A percentile compares a stretch with the other conserved stretches of the same genome.
Conservation (phyloP, 2,797 vertebrate species). For the Macrochelys suwanniensis region DNA sequence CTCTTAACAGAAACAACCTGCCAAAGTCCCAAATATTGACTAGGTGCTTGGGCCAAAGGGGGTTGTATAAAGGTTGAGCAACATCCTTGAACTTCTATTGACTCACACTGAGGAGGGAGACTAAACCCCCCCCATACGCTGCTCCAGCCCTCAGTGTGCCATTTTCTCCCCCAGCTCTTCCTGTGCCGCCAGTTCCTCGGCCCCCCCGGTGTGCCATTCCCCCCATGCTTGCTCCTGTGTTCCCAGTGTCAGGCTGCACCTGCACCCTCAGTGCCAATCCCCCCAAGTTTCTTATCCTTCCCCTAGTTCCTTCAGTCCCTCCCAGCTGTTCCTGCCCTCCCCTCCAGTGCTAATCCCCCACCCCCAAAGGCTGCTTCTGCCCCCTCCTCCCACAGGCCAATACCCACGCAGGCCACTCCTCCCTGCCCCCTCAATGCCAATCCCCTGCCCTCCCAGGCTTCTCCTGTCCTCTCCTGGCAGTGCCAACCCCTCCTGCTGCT, state of each 20-base stretch:
- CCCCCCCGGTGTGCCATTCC: no score
- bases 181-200: not conserved
- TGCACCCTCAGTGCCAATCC: no score
- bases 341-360: not conserved
- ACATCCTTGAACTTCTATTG: not conserved
- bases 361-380: not conserved
- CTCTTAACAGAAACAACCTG: not conserved
- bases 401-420: not conserved
- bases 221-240: no score
- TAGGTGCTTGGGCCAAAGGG: not conserved
- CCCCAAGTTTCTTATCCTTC: no score
- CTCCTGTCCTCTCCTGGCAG: no score
- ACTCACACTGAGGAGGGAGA: not conserved
- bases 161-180: not conserved
- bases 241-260: no score
- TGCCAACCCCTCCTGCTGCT: no score
- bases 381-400: no score
- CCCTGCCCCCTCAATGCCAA: not conserved
- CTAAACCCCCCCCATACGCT: not conserved
- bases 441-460: not conserved
- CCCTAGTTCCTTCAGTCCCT: no score
- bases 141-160: no score
- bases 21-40: not conserved
- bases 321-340: no score
- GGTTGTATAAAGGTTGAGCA: not conserved